A percentile compares a stretch with the other conserved stretches of the same genome.
Evolutionary conservation across 1,140 invertebrate species (phyloP).

Genomic region (Eriocheir sinensis): DNA sequence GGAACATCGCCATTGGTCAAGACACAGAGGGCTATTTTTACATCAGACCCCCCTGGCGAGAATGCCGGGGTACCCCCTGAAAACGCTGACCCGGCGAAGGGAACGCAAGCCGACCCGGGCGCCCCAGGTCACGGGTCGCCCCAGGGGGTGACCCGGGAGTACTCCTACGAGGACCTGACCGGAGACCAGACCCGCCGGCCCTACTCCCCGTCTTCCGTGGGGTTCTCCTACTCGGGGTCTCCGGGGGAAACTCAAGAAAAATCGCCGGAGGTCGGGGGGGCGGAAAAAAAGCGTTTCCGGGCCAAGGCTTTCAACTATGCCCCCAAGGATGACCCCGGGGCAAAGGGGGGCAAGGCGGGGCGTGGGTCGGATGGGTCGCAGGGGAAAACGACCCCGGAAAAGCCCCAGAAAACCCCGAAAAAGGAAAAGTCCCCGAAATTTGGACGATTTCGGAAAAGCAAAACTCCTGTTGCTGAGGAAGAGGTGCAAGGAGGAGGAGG

Average conservation of each 20-base stretch:
- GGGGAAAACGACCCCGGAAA: too few species aligned
- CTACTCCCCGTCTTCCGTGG: slow-evolving; percentile 70
- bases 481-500: not conserved
- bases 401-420: not conserved
- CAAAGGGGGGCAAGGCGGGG: too few species aligned
- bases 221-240: slow-evolving; percentile 74
- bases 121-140: not conserved
- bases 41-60: too few species aligned
- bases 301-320: slow-evolving; percentile 79
- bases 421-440: not conserved
- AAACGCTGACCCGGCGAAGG: not conserved
- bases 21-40: too few species aligned
- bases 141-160: slow-evolving; percentile 63
- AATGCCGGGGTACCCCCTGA: too few species aligned
- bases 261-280: not conserved
- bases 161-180: slow-evolving; percentile 76
- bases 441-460: not conserved
- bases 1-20: too few species aligned
- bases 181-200: slow-evolving; percentile 69
- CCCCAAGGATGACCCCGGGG: slow-evolving; percentile 65
- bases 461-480: not conserved
- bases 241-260: not conserved
- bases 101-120: not conserved
- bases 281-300: slow-evolving; percentile 48
- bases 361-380: too few species aligned